phyloP scores from a whole-genome alignment of 1,140 invertebrate species.

The Trichonephila inaurata region DNA sequence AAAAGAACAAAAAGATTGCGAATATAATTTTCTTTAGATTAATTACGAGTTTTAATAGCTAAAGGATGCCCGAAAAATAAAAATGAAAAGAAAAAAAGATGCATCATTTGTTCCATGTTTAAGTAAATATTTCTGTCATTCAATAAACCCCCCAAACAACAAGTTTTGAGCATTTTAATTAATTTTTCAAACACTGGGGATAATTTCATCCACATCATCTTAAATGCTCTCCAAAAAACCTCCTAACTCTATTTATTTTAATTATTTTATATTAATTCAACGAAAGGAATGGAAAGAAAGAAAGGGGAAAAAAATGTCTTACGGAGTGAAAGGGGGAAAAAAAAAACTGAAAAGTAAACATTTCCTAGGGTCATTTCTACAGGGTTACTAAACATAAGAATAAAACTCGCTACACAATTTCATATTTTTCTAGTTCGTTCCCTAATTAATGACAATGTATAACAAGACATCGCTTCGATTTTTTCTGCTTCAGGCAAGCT shows the following conservation, averaged over 20 bases:
- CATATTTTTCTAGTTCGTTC: conserved; percentile 2
- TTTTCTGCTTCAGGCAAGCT: background rate
- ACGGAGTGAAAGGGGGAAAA: background rate
- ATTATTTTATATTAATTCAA: conserved; percentile 33
- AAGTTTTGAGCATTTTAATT: conserved; percentile 58
- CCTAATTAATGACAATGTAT: conserved; percentile 55
- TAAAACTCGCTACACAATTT: background rate
- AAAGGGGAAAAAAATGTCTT: background rate
- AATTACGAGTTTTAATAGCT: conserved; percentile 42
- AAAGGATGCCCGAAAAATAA: background rate
- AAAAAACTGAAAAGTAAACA: conserved; percentile 24
- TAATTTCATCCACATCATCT: conserved; percentile 5
- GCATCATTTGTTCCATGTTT: background rate
- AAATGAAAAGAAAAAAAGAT: background rate
- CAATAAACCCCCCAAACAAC: background rate
- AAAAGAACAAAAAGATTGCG: background rate
- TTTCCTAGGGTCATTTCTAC: background rate
- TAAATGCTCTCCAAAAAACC: background rate
- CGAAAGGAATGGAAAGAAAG: background rate
- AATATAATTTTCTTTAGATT: conserved; percentile 33
- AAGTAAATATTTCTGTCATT: conserved; percentile 42
- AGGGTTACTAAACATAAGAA: background rate
- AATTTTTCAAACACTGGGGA: conserved; percentile 53
- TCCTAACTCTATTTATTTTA: conserved; percentile 33
- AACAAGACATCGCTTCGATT: conserved; percentile 21